phyloP scores from a whole-genome alignment of 1,140 invertebrate species.

The Drosophila melanica region DNA sequence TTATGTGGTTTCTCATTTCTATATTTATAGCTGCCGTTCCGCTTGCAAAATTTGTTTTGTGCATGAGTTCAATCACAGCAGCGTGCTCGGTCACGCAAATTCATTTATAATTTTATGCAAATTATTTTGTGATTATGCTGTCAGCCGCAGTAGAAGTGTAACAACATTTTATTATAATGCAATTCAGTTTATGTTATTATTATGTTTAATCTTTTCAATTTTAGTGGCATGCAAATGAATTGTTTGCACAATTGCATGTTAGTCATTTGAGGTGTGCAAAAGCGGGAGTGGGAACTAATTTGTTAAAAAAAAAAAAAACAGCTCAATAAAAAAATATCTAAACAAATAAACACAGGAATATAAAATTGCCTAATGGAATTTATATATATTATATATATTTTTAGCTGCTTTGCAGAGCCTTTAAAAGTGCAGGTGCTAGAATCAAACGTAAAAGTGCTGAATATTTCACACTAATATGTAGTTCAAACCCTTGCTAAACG shows the following conservation, averaged over 20 bases:
- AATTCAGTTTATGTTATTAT: constrained; percentile 52
- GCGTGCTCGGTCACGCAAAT: constrained; percentile 48
- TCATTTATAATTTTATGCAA: constrained; percentile 68
- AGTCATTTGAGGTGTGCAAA: constrained; percentile 33
- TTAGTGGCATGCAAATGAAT: constrained; percentile 41
- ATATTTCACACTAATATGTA: too few relatives aligned
- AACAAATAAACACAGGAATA: too few relatives aligned
- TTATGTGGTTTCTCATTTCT: background rate
- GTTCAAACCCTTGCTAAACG: too few relatives aligned
- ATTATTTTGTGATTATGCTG: constrained; percentile 73
- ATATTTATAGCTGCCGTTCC: background rate
- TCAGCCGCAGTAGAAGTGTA: constrained; percentile 47
- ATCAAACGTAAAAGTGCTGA: too few relatives aligned
- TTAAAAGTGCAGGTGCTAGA: too few relatives aligned
- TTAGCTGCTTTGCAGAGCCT: too few relatives aligned
- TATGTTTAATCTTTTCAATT: constrained; percentile 65
- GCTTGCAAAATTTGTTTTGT: constrained; percentile 21
- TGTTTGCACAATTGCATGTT: constrained; percentile 60
- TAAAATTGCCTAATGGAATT: too few relatives aligned
- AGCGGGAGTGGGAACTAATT: background rate
- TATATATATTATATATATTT: too few relatives aligned
- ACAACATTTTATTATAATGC: constrained; percentile 52
- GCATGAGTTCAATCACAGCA: constrained; percentile 11
- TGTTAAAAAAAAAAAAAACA: background rate
- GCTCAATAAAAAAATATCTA: too few relatives aligned